A percentile compares a stretch with the other conserved stretches of the same genome.
Conservation (phyloP, 2,113 vertebrate genomes). For the Hyperopisus bebe region DNA sequence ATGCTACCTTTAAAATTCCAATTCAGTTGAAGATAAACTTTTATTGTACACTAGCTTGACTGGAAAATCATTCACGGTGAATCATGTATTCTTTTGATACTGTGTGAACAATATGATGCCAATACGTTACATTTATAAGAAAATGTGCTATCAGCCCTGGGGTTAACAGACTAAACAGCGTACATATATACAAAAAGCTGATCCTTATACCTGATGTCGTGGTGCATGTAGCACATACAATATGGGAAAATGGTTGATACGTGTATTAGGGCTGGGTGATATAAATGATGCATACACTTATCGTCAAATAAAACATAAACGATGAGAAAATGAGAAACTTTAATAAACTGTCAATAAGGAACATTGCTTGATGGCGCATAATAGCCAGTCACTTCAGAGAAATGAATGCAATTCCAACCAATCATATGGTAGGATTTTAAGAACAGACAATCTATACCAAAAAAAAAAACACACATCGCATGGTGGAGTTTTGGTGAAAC, state of each 20-base stretch:
- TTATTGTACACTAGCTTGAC: neutral
- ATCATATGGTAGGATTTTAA: neutral
- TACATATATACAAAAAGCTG: neutral
- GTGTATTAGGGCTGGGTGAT: neutral
- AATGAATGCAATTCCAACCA: neutral
- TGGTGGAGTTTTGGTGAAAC: neutral
- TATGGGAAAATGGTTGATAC: neutral
- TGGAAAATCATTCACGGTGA: neutral
- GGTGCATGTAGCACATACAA: neutral
- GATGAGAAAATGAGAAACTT: neutral
- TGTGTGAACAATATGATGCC: neutral
- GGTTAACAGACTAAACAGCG: neutral
- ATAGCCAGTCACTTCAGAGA: neutral
- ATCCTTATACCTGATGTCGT: neutral
- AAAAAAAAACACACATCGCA: neutral
- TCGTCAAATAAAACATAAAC: neutral
- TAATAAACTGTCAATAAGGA: neutral
- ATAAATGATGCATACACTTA: neutral
- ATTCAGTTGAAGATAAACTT: neutral
- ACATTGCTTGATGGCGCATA: neutral
- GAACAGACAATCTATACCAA: neutral
- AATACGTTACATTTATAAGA: neutral
- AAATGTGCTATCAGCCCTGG: neutral
- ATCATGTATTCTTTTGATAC: neutral
- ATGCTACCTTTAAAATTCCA: neutral